phyloP scores from a whole-genome alignment of 2,797 vertebrate species.

The Aselliscus stoliczkanus region DNA sequence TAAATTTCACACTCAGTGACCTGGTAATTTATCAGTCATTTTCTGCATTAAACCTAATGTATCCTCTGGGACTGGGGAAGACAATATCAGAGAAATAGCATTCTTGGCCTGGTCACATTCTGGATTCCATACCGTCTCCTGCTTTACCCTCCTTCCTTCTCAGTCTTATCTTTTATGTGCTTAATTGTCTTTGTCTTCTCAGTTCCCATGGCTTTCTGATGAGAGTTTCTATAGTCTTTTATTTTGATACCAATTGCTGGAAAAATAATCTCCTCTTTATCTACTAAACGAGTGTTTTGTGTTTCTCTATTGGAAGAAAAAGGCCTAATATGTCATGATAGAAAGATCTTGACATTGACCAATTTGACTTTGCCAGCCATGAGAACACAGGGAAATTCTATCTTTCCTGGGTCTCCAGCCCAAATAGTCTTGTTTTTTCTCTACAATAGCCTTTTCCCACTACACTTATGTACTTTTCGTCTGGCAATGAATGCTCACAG shows the following conservation, averaged over 20 bases:
- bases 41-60: constrained; percentile 71
- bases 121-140: not conserved
- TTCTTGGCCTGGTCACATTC: not conserved
- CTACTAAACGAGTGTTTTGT: not conserved
- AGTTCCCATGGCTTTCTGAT: not conserved
- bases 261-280: not conserved
- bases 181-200: constrained; percentile 40
- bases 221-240: constrained; percentile 28
- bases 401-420: not conserved
- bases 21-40: constrained; percentile 76
- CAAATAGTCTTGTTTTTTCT: not conserved
- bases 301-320: not conserved
- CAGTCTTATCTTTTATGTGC: not conserved
- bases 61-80: constrained; percentile 45
- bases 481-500: not conserved
- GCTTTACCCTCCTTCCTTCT: not conserved
- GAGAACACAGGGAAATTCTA: not conserved
- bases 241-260: not conserved
- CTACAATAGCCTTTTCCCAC: not conserved
- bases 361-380: not conserved
- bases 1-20: constrained; percentile 76
- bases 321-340: not conserved
- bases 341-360: not conserved
- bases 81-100: constrained; percentile 5
- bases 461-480: not conserved